Evolutionary conservation across 1,140 invertebrate genomes (phyloP).

Genomic region (Cydia strobilella): DNA sequence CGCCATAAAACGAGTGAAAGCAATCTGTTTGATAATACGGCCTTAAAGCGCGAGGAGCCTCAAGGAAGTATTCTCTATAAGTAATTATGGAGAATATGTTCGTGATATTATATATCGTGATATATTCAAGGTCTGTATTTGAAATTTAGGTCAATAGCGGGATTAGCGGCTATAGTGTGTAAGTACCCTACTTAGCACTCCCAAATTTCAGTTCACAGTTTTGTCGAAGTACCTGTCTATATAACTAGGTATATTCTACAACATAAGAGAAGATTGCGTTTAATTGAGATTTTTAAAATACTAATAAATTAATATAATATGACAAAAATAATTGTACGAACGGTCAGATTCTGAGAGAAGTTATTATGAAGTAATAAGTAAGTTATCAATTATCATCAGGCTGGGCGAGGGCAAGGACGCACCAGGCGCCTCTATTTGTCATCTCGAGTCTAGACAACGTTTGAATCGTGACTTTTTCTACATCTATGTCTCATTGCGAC

Average conservation of each 20-base stretch:
- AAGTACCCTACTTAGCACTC: too few species aligned
- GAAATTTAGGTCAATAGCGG: too few species aligned
- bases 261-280: too few species aligned
- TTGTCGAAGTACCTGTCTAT: too few species aligned
- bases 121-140: not conserved
- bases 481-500: slow-evolving; percentile 56
- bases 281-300: too few species aligned
- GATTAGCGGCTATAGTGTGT: too few species aligned
- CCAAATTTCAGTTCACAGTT: too few species aligned
- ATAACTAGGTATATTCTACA: too few species aligned
- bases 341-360: not conserved
- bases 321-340: not conserved
- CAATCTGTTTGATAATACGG: slow-evolving; percentile 13
- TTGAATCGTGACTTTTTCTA: slow-evolving; percentile 68
- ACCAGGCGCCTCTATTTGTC: slow-evolving; percentile 49
- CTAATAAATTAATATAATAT: too few species aligned
- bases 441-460: slow-evolving; percentile 71
- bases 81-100: not conserved
- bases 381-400: slow-evolving; percentile 20
- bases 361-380: slow-evolving; percentile 3
- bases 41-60: not conserved
- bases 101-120: too few species aligned
- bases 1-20: slow-evolving; percentile 8
- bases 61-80: not conserved
- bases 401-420: not conserved